phyloP scores from a whole-genome alignment of 2,888 invertebrate species.

The Ptychoptera contaminata region DNA sequence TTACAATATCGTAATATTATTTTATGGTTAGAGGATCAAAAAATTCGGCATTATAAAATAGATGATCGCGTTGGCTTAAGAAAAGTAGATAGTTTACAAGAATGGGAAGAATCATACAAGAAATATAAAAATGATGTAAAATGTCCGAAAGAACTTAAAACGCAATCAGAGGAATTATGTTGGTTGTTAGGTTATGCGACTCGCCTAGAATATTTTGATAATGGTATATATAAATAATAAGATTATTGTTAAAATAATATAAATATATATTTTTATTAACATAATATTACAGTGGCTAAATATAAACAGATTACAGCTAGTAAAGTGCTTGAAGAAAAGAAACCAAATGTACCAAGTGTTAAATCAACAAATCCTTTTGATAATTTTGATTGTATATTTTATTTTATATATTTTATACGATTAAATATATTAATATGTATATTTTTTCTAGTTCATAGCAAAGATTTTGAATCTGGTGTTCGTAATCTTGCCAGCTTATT shows the following conservation, averaged over 20 bases:
- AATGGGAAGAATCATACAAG: slow-evolving; percentile 57
- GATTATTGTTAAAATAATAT: background rate
- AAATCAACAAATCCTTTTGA: slow-evolving; percentile 71
- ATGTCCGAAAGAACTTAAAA: slow-evolving; percentile 47
- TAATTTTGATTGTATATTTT: slow-evolving; percentile 62
- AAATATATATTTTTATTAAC: slow-evolving; percentile 14
- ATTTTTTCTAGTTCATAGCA: slow-evolving; percentile 53
- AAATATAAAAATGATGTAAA: slow-evolving; percentile 60
- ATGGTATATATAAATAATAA: slow-evolving; percentile 39
- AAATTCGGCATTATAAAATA: slow-evolving; percentile 74
- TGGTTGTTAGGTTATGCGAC: slow-evolving; percentile 79
- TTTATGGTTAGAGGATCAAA: slow-evolving; percentile 86
- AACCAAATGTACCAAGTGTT: slow-evolving; percentile 48
- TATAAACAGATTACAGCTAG: slow-evolving; percentile 51
- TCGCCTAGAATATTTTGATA: slow-evolving; percentile 66
- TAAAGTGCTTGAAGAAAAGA: slow-evolving; percentile 36
- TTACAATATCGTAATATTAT: slow-evolving; percentile 64
- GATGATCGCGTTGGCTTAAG: slow-evolving; percentile 64
- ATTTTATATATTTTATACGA: slow-evolving; percentile 6
- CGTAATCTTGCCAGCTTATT: slow-evolving; percentile 61
- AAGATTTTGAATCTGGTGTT: slow-evolving; percentile 71
- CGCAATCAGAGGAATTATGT: slow-evolving; percentile 54
- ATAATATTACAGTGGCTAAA: slow-evolving; percentile 39
- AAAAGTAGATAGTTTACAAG: slow-evolving; percentile 40
- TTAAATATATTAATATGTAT: slow-evolving; percentile 36